Percentiles rank a stretch among this genome's conserved stretches.
Conservation (phyloP, 2,888 invertebrate species). For the Euzetes globulus region DNA sequence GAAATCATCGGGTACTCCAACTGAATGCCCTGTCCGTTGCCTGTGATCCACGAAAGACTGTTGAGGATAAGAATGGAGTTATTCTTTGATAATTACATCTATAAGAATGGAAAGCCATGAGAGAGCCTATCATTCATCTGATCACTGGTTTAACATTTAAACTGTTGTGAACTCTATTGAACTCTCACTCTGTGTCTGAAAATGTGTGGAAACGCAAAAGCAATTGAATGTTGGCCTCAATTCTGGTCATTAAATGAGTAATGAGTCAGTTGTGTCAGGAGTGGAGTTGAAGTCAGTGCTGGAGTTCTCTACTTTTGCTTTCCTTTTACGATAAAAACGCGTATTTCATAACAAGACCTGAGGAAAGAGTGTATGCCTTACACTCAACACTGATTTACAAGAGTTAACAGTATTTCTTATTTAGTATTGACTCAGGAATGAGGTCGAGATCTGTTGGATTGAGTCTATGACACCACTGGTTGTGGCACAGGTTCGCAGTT, state of each 20-base stretch:
- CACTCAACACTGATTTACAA: not conserved
- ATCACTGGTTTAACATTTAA: not conserved
- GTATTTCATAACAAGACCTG: not conserved
- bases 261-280: too few species aligned
- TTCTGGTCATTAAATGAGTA: not conserved
- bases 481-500: not conserved
- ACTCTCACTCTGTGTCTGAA: too few species aligned
- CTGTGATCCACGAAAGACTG: conserved; percentile 56
- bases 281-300: not conserved
- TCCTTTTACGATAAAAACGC: conserved; percentile 1
- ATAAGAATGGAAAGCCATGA: not conserved
- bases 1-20: conserved; percentile 65
- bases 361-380: conserved; percentile 9
- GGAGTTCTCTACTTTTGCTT: conserved; percentile 19
- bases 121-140: too few species aligned
- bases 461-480: not conserved
- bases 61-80: not conserved
- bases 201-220: not conserved
- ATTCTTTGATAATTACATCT: not conserved
- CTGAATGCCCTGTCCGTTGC: conserved; percentile 58
- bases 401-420: conserved; percentile 7
- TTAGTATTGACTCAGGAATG: conserved; percentile 4
- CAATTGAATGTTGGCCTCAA: conserved; percentile 13
- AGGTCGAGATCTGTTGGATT: not conserved
- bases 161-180: too few species aligned